A percentile compares a stretch with the other conserved stretches of the same genome.
Conservation (phyloP, 2,888 invertebrate species). For the Congeria kusceri region DNA sequence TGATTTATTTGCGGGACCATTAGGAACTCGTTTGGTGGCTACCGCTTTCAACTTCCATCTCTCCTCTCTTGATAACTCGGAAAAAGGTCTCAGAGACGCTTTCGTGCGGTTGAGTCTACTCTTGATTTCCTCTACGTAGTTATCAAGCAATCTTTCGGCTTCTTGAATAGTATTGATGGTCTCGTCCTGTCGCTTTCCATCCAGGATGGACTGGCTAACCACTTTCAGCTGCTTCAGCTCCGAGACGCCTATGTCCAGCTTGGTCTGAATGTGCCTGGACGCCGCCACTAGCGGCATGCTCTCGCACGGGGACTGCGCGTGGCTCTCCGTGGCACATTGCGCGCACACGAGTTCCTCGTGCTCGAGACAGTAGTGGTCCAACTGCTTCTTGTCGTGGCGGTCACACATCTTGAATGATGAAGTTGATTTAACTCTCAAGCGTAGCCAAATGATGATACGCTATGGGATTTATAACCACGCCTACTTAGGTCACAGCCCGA, state of each 20-base stretch:
- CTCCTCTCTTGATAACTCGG: slow-evolving; percentile 48
- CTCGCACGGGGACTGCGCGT: slow-evolving; percentile 44
- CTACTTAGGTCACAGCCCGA: no score
- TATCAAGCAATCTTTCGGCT: slow-evolving; percentile 55
- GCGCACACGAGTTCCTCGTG: slow-evolving; percentile 29
- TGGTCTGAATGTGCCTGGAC: slow-evolving; percentile 52
- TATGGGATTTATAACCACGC: no score
- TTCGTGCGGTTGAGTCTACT: slow-evolving; percentile 54
- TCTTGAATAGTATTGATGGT: slow-evolving; percentile 51
- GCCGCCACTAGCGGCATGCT: slow-evolving; percentile 46
- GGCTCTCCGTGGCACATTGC: slow-evolving; percentile 40
- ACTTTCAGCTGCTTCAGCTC: slow-evolving; percentile 49
- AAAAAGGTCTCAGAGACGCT: slow-evolving; percentile 52
- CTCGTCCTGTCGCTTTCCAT: slow-evolving; percentile 57
- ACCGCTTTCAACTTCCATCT: slow-evolving; percentile 40
- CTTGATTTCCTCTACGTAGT: slow-evolving; percentile 57
- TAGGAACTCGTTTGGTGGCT: slow-evolving; percentile 33
- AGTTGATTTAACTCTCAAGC: no score
- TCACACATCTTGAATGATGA: slow-evolving; percentile 35
- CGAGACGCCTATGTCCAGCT: slow-evolving; percentile 53
- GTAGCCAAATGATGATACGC: no score
- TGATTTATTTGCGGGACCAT: slow-evolving; percentile 32
- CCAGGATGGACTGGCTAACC: slow-evolving; percentile 42
- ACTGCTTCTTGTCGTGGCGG: slow-evolving; percentile 17
- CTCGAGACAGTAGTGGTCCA: slow-evolving; percentile 39